phyloP scores from a whole-genome alignment of 2,113 vertebrate genomes.

The Muntiacus reevesi region DNA sequence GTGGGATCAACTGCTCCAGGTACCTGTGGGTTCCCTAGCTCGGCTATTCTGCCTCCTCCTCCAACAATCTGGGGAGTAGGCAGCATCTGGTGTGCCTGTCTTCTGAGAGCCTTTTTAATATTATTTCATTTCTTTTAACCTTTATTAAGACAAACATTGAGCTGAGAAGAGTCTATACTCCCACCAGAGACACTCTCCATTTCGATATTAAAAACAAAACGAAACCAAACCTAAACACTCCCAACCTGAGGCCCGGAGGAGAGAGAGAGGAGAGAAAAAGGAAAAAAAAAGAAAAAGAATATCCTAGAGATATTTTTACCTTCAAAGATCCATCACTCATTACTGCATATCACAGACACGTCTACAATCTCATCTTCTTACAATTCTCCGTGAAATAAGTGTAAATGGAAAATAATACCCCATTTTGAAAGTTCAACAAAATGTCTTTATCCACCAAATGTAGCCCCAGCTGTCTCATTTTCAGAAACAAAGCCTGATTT shows the following conservation, averaged over 20 bases:
- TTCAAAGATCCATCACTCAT: conserved; percentile 78
- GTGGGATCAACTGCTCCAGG: neutral
- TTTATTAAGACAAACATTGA: conserved; percentile 79
- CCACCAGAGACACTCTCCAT: conserved; percentile 68
- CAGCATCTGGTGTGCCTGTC: conserved; percentile 55
- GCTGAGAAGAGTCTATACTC: conserved; percentile 61
- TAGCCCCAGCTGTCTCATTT: conserved; percentile 60
- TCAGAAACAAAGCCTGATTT: conserved; percentile 64
- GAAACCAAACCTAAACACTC: conserved; percentile 65
- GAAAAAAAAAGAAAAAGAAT: conserved; percentile 46
- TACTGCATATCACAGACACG: conserved; percentile 58
- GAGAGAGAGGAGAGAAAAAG: neutral
- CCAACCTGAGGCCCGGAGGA: conserved; percentile 62
- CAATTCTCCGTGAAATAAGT: conserved; percentile 58
- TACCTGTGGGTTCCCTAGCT: neutral
- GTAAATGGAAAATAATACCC: conserved; percentile 71
- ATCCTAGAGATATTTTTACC: conserved; percentile 74
- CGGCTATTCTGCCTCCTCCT: neutral
- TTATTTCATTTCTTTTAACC: conserved; percentile 79
- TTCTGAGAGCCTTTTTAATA: conserved; percentile 72
- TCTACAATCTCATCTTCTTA: conserved; percentile 67
- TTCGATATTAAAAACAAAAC: conserved; percentile 76
- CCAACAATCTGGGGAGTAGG: neutral
- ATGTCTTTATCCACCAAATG: conserved; percentile 67
- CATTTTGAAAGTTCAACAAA: conserved; percentile 67